Base-by-base conservation (phyloP, 2,797 vertebrate genomes). In the Philypnodon macrostomus region DNA sequence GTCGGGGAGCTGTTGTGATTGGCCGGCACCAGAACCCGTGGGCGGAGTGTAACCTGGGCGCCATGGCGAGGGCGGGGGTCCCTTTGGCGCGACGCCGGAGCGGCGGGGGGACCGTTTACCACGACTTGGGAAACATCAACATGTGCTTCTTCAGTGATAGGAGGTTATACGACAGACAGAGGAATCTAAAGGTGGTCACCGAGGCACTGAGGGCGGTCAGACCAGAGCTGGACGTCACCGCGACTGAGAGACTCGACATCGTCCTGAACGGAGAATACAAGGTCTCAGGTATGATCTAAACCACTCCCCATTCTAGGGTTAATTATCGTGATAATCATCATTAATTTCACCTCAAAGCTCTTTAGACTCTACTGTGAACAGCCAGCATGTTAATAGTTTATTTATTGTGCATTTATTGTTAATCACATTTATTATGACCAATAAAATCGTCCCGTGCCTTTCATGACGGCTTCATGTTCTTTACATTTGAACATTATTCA, bases 11-110 rank as follows among this genome's bases (percentile, higher is more conserved):
- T 0, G 92, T 97, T 47, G 94, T 99, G 26, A 92, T 98, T 4
- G 96, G 96, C 0, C 91, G 96, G 33, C 96, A 98, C 65, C 96
- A 98, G 77, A 99, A 98, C 77, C 95, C 96, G 0, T 98, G 96
- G 96, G 84, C 88, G 19, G 96, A 98, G 73, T 95, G 94, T 57
- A 80, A 93, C 75, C 87, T 98, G 40, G 68, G 55, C 6, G 64
- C 91, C 1, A 80, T 94, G 89, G 86, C 91, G 72, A 75, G 81
- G 39, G 80, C 74, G 8, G 92, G 84, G 0, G 70, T 96, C 51
- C 86, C 88, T 8, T 64, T 98, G 57, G 94, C 95, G 26, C 90
- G 96, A 51, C 87, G 96, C 41, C 88, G 88, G 34, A 99, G 96
- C 16, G 96, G 96, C 1, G 96, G 96, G 10, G 96, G 96, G 1